Percentiles rank a stretch among this genome's conserved stretches.
phyloP scores from a whole-genome alignment of 2,797 vertebrate species.

The Parambassis ranga region DNA sequence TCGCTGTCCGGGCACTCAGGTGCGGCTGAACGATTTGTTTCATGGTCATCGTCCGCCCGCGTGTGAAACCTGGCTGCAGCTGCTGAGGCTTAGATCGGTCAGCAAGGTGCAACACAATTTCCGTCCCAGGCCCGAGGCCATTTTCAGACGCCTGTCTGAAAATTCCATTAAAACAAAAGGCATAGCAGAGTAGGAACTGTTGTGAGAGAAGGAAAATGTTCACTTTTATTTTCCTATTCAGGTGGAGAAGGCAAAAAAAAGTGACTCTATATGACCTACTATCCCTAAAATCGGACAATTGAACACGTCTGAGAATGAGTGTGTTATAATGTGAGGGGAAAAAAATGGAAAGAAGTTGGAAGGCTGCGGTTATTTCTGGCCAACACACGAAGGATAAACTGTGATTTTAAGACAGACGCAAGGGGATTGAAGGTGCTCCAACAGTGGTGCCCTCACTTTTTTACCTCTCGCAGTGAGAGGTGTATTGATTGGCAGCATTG shows the following conservation, averaged over 20 bases:
- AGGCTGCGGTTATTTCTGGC: neutral
- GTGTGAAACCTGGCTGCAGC: constrained; percentile 38
- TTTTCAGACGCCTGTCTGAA: constrained; percentile 20
- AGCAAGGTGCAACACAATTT: neutral
- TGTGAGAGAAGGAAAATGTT: no score
- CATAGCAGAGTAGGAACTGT: neutral
- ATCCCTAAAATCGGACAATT: no score
- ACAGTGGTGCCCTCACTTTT: constrained; percentile 53
- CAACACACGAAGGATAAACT: constrained; percentile 30
- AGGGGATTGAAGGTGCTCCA: constrained; percentile 36
- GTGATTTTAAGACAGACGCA: constrained; percentile 26
- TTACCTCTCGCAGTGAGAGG: constrained; percentile 52
- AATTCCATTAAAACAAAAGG: constrained; percentile 9
- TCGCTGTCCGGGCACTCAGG: constrained; percentile 12
- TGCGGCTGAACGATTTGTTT: constrained; percentile 39
- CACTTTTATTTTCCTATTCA: neutral
- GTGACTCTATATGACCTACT: no score
- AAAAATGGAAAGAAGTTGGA: no score
- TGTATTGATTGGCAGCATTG: constrained; percentile 74
- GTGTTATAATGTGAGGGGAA: no score
- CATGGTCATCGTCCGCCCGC: constrained; percentile 39
- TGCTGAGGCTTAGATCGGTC: neutral
- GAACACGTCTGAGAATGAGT: no score
- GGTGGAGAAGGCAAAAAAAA: neutral
- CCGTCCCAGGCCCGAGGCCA: neutral